Evolutionary conservation across 2,797 vertebrate genomes (phyloP).

Genomic region (Galagoides demidoff): DNA sequence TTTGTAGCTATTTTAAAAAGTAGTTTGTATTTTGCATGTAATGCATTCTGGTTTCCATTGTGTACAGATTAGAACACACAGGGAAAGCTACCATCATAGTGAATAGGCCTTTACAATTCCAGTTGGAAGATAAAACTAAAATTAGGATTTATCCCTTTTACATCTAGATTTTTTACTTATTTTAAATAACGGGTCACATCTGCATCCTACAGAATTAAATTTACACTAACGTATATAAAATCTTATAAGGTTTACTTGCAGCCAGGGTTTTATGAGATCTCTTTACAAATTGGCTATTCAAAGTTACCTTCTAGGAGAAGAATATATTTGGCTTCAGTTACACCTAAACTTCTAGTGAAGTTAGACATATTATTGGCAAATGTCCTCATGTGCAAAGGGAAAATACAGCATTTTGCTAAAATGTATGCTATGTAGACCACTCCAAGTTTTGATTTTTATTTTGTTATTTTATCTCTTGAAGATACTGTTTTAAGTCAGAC

Average conservation of each 20-base stretch:
- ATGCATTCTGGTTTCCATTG: not conserved
- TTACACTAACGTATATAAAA: not conserved
- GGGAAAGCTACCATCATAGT: not conserved
- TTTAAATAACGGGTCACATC: not conserved
- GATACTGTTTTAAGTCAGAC: not conserved
- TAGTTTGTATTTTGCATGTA: not conserved
- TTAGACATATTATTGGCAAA: not conserved
- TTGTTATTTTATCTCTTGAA: not conserved
- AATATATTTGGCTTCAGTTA: not conserved
- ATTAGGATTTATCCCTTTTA: not conserved
- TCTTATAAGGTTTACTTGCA: not conserved
- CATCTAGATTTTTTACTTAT: not conserved
- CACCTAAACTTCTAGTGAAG: not conserved
- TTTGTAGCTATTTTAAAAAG: conserved; percentile 14
- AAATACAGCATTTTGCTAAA: not conserved
- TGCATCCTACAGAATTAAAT: conserved; percentile 3
- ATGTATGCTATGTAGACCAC: not conserved
- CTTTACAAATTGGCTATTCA: not conserved
- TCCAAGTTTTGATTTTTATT: not conserved
- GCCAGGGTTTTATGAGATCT: not conserved
- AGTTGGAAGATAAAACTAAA: conserved; percentile 19
- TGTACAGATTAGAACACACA: not conserved
- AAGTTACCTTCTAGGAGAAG: not conserved
- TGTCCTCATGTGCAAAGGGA: not conserved
- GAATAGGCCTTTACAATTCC: not conserved